Evolutionary conservation across 2,797 vertebrate genomes (phyloP).

Genomic region (Anomalospiza imberbis): DNA sequence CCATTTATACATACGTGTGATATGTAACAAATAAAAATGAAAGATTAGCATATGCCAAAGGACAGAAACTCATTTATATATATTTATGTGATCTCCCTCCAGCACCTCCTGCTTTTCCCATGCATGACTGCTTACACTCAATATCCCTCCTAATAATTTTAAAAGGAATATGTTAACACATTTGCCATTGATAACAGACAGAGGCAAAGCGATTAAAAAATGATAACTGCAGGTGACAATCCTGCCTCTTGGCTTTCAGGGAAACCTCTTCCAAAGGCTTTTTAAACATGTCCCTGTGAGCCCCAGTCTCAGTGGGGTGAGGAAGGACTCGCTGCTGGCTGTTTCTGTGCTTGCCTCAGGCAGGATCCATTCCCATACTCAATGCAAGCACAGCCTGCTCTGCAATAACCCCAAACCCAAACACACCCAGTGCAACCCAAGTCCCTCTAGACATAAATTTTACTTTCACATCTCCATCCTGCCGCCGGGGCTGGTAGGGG

Average conservation of each 20-base stretch:
- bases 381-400: neutral
- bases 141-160: neutral
- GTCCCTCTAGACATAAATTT: conserved; percentile 37
- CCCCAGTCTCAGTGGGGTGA: neutral
- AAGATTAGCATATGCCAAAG: neutral
- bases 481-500: conserved; percentile 55
- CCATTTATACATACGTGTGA: fast-evolving
- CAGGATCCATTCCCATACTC: neutral
- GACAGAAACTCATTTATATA: neutral
- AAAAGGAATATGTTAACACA: neutral
- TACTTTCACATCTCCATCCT: conserved; percentile 55
- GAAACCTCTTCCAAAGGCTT: neutral
- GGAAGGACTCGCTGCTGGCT: neutral
- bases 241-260: neutral
- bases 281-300: neutral
- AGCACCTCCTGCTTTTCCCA: neutral
- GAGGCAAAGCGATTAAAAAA: neutral
- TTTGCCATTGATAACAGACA: neutral
- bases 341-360: neutral
- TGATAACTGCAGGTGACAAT: neutral
- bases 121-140: neutral
- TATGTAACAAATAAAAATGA: neutral
- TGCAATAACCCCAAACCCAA: neutral
- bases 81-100: neutral
- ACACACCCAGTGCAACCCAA: neutral